Conservation (phyloP, 2,888 invertebrate species). For the Gastrophysa polygoni region DNA sequence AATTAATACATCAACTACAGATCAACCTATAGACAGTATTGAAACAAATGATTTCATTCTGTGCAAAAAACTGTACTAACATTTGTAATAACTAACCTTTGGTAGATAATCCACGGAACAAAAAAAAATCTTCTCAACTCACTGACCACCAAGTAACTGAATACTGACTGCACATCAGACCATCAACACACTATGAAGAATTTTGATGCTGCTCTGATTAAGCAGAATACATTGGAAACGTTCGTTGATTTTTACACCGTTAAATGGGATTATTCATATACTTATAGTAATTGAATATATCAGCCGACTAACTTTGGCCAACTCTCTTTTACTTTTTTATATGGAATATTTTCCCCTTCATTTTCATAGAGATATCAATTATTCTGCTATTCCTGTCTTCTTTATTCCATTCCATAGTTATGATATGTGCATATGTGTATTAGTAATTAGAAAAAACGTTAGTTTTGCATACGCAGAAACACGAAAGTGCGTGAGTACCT, state of each 20-base stretch:
- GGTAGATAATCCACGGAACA: not conserved
- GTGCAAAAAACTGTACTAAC: no score
- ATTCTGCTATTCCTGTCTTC: no score
- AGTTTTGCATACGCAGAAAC: no score
- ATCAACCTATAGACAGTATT: no score
- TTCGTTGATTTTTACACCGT: constrained; percentile 48
- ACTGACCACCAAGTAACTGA: constrained; percentile 16
- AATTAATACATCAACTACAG: no score
- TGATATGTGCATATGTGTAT: not conserved
- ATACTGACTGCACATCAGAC: constrained; percentile 24
- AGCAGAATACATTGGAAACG: constrained; percentile 44
- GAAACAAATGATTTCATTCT: no score
- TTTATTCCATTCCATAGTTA: no score
- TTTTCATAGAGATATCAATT: no score
- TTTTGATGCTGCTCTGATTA: constrained; percentile 34
- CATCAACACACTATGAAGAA: constrained; percentile 25
- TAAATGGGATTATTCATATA: constrained; percentile 33
- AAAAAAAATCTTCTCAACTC: constrained; percentile 9
- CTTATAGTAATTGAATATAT: constrained; percentile 27
- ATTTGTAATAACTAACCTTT: not conserved
- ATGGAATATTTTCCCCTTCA: constrained; percentile 3
- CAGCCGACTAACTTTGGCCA: constrained; percentile 19
- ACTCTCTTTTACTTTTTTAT: constrained; percentile 14
- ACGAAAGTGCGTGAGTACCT: no score
- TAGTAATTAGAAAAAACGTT: no score